These are phyloP conservation scores for Propsilocerus akamusi DNA, from an alignment of 1,140 invertebrate genomes.

Conservation along the genomic window DNA sequence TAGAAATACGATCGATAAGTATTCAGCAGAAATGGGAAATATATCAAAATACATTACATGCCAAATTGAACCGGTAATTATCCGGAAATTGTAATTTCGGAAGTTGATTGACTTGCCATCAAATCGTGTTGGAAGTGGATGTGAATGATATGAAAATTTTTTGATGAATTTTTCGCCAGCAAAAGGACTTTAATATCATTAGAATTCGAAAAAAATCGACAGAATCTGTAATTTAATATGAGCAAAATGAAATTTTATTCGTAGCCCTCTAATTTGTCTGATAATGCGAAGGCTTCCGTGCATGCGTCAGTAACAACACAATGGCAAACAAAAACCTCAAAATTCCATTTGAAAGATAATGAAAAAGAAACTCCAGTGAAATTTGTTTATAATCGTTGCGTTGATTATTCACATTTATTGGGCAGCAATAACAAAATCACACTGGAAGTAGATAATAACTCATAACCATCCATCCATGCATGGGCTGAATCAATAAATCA, in stretches of 20 bases:
- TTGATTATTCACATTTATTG: too few relatives aligned
- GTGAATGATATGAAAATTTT: not conserved
- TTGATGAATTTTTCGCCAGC: not conserved
- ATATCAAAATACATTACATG: not conserved
- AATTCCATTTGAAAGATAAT: too few relatives aligned
- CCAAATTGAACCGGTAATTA: not conserved
- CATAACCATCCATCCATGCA: too few relatives aligned
- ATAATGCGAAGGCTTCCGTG: too few relatives aligned
- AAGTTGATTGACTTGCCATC: not conserved
- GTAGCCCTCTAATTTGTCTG: not conserved
- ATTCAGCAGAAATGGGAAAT: not conserved
- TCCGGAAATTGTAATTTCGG: conserved; percentile 3
- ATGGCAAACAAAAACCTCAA: too few relatives aligned
- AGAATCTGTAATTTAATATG: not conserved
- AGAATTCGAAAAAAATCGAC: not conserved
- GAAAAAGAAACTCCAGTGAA: too few relatives aligned
- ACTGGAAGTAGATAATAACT: too few relatives aligned
- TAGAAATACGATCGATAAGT: not conserved
- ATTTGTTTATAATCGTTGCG: too few relatives aligned
- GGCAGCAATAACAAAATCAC: too few relatives aligned
- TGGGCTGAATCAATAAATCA: too few relatives aligned
- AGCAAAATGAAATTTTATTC: not conserved
- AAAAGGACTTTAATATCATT: not conserved
- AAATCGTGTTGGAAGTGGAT: not conserved
- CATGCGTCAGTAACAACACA: too few relatives aligned